Evolutionary conservation across 2,888 invertebrate species (phyloP), one percentile per base, ranked within the genome.

Genomic region (Epistrophe grossulariae): DNA sequence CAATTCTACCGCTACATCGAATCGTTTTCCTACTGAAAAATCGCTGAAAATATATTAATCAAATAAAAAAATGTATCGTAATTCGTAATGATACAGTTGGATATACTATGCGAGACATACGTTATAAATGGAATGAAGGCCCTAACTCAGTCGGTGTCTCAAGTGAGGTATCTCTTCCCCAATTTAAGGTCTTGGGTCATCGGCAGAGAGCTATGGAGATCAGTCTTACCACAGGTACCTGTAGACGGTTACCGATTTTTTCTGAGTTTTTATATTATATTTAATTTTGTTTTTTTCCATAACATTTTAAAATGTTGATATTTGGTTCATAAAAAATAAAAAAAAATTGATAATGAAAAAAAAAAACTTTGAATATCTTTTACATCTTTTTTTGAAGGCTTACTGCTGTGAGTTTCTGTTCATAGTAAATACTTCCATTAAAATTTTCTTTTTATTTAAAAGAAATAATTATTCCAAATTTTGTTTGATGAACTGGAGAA

Each of bases 81-180:
- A 78, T 66, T 48, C 66, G 31, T 35, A 77, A 91, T 62, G 72
- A 83, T 83, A 83, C 83, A 98, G 98, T 98, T 96, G 98, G 98
- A 95, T 98, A 98, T 96, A 98, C 98, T 94, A 98, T 98, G 97
- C 95, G 97, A 95, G 98, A 98, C 96, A 98, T 98, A 95, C 96
- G 97, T 93, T 98, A 98, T 96, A 97, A 97, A 94, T 98, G 98
- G 98, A 97, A 97, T 95, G 97, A 98, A 94, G 97, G 97, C 92
- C 96, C 97, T 93, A 96, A 97, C 95, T 97, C 98, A 93, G 98
- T 98, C 94, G 98, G 97, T 94, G 97, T 98, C 93, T 97, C 97
- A 94, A 97, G 96, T 94, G 98, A 98, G 94, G 98, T 98, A 94
- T 97, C 98, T 93, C 96, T 98, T 94, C 98, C 98, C 94, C 98